These are phyloP conservation scores for Marcusenius ussheri DNA, from an alignment of 2,113 vertebrate species.

Conservation along the genomic window DNA sequence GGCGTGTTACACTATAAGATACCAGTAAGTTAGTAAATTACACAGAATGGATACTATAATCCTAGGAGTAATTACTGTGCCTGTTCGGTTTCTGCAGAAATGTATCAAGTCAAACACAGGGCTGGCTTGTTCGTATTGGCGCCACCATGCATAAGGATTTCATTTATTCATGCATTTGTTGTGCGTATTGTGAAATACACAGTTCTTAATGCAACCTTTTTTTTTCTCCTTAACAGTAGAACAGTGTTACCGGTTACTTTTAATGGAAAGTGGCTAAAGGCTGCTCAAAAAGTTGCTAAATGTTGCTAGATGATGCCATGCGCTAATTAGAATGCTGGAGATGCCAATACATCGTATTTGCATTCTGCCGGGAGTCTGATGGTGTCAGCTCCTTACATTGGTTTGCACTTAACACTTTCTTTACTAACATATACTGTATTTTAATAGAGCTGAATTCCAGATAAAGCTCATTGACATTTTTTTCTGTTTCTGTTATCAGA, in stretches of 20 bases:
- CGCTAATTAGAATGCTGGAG: background rate
- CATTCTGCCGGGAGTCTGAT: background rate
- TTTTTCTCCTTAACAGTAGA: background rate
- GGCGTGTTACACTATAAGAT: background rate
- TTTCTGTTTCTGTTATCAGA: background rate
- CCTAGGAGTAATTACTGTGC: background rate
- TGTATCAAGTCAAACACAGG: background rate
- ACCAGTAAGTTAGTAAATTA: background rate
- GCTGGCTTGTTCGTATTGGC: background rate
- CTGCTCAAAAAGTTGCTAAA: background rate
- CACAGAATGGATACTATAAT: background rate
- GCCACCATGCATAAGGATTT: background rate
- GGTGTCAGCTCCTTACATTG: background rate
- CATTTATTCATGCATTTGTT: background rate
- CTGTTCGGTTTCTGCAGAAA: background rate
- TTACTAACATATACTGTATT: background rate
- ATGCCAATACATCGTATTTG: background rate
- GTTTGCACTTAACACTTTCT: background rate
- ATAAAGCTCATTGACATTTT: background rate
- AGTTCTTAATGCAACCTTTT: background rate
- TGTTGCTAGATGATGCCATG: background rate
- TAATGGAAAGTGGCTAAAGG: background rate
- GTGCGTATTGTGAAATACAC: background rate
- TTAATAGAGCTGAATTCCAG: background rate
- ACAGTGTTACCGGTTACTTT: background rate